Base-by-base conservation (phyloP, 2,888 invertebrate genomes). In the Bembecia ichneumoniformis region DNA sequence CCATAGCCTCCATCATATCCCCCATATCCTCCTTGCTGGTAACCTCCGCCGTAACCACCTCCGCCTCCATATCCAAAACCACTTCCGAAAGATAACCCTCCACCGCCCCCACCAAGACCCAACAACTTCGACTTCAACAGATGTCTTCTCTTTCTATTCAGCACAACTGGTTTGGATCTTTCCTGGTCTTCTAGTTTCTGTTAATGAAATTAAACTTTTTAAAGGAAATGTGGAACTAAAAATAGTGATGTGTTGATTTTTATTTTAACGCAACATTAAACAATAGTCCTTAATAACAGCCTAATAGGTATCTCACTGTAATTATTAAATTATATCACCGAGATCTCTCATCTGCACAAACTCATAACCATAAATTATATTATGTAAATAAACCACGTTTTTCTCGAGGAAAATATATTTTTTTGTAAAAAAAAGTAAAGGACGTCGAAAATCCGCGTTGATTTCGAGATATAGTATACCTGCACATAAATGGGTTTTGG, bases 181-280 rank as follows among this genome's bases (percentile, higher is more conserved):
- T 62, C 64, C 63, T 84, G 84, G 28, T 86, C 83, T 70, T 84
- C 81, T 46, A 84, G 64, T 75, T 77, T 84, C 86, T 86, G 66
- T 47, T 28, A 9, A 28, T 7, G 28, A 28, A 28, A 58, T 58
- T 28, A 51, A 51, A 36, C n/a, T 3, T 40, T 13, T 14, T 40
- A 7, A n/a, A 13, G 40, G 5, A 40, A 3, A 49, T 28, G 20
- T 20, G 7, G 1, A 53, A 49, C 16, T 46, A 46, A 47, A 51
- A 46, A 40, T 7, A 40, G 35, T 10, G 9, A 35, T 1, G 15
- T 28, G 14, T 40, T n/a, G 11, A 46, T 17, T 9, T 7, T 15
- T 46, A 46, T 49, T 40, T 28, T 43, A 20, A 14, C 40, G n/a
- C 13, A 11, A 40, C 14, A 3, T 40, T 14, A 40, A 13, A 40